phyloP scores from a whole-genome alignment of 2,888 invertebrate species.

The Aphodius sticticus region DNA sequence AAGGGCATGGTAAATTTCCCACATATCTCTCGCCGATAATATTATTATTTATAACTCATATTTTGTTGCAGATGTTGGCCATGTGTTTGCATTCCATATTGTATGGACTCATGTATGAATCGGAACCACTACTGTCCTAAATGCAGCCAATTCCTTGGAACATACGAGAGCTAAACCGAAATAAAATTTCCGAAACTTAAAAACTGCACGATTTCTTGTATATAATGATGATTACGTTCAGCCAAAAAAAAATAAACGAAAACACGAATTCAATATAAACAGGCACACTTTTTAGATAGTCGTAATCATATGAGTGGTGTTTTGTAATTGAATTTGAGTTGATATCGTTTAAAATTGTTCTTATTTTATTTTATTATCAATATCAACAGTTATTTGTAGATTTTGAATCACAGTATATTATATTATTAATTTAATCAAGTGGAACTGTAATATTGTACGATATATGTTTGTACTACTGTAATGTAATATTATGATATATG shows the following conservation, averaged over 20 bases:
- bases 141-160: conserved; percentile 28
- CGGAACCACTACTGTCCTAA: conserved; percentile 34
- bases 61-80: conserved; percentile 33
- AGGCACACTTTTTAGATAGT: not conserved
- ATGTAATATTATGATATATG: no score
- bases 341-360: not conserved
- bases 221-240: not conserved
- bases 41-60: conserved; percentile 6
- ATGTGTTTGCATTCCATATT: conserved; percentile 34
- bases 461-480: no score
- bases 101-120: conserved; percentile 36
- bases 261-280: not conserved
- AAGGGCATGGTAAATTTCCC: not conserved
- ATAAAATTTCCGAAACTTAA: not conserved
- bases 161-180: conserved; percentile 8
- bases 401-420: no score
- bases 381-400: no score
- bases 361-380: not conserved
- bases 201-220: not conserved
- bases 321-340: conserved; percentile 7
- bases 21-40: not conserved
- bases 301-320: not conserved
- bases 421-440: no score
- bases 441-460: no score
- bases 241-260: not conserved